Evolutionary conservation across 2,888 invertebrate species (phyloP), one percentile per base, ranked within the genome.

Genomic region (Pristionchus fissidentatus): DNA sequence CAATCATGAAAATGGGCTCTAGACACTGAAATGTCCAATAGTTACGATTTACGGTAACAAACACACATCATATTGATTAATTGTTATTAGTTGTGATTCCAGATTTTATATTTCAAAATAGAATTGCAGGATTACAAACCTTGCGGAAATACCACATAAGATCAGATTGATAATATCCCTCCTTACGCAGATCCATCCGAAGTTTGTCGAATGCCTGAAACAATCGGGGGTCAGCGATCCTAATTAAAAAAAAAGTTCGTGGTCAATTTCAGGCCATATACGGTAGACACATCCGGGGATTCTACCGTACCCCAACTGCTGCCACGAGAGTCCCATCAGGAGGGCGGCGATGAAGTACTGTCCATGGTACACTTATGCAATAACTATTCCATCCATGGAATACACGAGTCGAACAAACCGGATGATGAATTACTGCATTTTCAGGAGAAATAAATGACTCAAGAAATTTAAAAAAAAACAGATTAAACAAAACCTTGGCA

Each of bases 271-370:
- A n/a, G n/a, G n/a, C n/a, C n/a, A n/a, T n/a, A n/a, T n/a, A n/a
- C n/a, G n/a, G n/a, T n/a, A n/a, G n/a, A n/a, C n/a, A n/a, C n/a
- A n/a, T n/a, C n/a, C n/a, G n/a, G n/a, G n/a, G n/a, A n/a, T n/a
- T 38, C 35, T 80, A 60, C 60, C 41, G 79, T 80, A 80, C 79
- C 90, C 91, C 26, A 91, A 84, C 52, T 92, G 92, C 70, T 92
- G 92, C 92, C 92, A 92, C 7, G 91, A 89, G 62, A 92, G 84
- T 13, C 92, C 92, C 91, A 91, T 89, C 43, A 90, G 79, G 66
- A 92, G 83, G 4, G 92, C 92, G 5, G 92, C 88, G 3, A 86
- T 80, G 4, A 92, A 57, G 84, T 90, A 92, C 46, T 84, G 88
- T 19, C 84, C 86, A 83, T 88, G 85, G 66, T n/a, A n/a, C n/a